Evolutionary conservation across 1,140 invertebrate species (phyloP).

Genomic region (Paraescarpia echinospica): DNA sequence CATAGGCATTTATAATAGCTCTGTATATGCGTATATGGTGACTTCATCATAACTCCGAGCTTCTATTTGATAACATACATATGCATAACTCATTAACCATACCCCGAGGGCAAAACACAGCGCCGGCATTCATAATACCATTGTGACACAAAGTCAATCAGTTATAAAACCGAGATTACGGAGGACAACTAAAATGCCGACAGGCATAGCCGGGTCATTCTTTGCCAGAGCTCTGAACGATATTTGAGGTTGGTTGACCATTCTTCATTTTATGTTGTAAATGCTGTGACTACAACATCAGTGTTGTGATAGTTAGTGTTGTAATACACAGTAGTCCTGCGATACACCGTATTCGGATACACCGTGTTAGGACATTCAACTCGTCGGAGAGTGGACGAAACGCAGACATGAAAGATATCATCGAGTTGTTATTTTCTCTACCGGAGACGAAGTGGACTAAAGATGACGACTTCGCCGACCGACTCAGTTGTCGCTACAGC

Average conservation of each 20-base stretch:
- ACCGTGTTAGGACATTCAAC: neutral
- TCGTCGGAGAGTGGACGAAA: neutral
- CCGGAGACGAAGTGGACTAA: conserved; percentile 46
- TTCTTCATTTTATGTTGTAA: no score
- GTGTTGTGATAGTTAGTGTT: no score
- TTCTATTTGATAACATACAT: neutral
- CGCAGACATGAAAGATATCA: neutral
- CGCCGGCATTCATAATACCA: neutral
- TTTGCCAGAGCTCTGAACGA: neutral
- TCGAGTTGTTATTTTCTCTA: neutral
- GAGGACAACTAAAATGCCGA: neutral
- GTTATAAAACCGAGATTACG: neutral
- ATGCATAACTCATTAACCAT: neutral
- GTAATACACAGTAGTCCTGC: no score
- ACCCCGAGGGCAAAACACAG: neutral
- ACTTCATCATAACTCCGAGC: neutral
- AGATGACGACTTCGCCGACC: conserved; percentile 56
- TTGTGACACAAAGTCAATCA: neutral
- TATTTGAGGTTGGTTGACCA: no score
- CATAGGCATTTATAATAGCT: neutral
- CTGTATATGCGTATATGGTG: neutral
- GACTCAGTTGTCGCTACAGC: conserved; percentile 55
- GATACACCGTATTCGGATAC: neutral
- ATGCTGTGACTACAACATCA: no score
- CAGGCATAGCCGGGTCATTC: neutral